Evolutionary conservation across 2,113 vertebrate species (phyloP).

Genomic region (Tachycineta bicolor): DNA sequence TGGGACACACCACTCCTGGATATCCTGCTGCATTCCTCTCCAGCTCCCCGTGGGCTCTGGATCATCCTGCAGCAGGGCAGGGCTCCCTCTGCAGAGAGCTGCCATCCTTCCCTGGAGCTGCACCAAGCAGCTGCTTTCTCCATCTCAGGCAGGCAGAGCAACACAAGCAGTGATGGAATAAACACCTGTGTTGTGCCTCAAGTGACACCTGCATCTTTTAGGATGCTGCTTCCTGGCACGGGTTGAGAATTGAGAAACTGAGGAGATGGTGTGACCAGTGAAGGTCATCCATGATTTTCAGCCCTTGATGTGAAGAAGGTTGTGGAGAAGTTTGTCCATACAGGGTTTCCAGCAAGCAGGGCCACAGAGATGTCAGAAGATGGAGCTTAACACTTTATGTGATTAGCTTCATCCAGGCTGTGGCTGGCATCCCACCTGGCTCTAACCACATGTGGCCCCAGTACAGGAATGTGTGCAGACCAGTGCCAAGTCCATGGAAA

Average conservation of each 20-base stretch:
- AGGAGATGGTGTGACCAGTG: not conserved
- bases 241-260: not conserved
- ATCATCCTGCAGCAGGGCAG: not conserved
- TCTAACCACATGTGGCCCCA: not conserved
- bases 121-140: not conserved
- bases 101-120: not conserved
- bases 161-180: not conserved
- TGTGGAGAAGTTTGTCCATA: not conserved
- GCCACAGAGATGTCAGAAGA: not conserved
- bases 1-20: rapidly evolving
- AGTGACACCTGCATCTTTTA: not conserved
- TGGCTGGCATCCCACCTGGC: not conserved
- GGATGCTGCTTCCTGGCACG: not conserved
- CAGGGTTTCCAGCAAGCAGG: not conserved
- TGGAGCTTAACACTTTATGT: not conserved
- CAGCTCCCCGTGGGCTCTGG: rapidly evolving
- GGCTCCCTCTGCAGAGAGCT: not conserved
- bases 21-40: not conserved
- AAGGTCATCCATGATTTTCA: not conserved
- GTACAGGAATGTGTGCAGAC: not conserved
- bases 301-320: not conserved
- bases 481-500: rapidly evolving
- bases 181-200: not conserved
- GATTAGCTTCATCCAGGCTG: not conserved
- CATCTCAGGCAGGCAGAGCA: not conserved